phyloP scores from a whole-genome alignment of 2,113 vertebrate genomes.

The Platichthys stellatus region DNA sequence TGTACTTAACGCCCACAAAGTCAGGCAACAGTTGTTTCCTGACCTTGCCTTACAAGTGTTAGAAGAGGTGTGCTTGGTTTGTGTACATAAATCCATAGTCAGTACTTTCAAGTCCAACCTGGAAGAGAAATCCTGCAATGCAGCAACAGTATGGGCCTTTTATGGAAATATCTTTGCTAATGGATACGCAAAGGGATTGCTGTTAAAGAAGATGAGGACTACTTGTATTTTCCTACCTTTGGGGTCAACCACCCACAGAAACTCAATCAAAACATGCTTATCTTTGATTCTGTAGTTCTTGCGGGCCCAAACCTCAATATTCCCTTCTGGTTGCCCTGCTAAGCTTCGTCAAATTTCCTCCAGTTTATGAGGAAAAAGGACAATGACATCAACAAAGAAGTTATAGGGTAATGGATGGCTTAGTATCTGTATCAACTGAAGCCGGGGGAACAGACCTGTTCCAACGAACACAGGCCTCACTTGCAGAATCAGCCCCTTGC shows the following conservation, averaged over 20 bases:
- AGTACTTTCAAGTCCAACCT: background rate
- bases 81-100: too few species aligned
- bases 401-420: background rate
- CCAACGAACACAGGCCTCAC: background rate
- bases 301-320: background rate
- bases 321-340: background rate
- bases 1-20: too few species aligned
- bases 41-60: too few species aligned
- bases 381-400: background rate
- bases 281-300: background rate
- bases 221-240: background rate
- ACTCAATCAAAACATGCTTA: background rate
- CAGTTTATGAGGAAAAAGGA: constrained; percentile 2
- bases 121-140: background rate
- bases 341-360: background rate
- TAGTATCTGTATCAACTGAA: background rate
- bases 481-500: background rate
- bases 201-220: background rate
- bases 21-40: too few species aligned
- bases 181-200: background rate
- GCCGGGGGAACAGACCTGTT: background rate
- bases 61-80: too few species aligned
- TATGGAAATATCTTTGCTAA: constrained; percentile 9
- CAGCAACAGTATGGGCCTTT: background rate
- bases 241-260: background rate